phyloP scores from a whole-genome alignment of 2,888 invertebrate species.

The Sipha maydis region DNA sequence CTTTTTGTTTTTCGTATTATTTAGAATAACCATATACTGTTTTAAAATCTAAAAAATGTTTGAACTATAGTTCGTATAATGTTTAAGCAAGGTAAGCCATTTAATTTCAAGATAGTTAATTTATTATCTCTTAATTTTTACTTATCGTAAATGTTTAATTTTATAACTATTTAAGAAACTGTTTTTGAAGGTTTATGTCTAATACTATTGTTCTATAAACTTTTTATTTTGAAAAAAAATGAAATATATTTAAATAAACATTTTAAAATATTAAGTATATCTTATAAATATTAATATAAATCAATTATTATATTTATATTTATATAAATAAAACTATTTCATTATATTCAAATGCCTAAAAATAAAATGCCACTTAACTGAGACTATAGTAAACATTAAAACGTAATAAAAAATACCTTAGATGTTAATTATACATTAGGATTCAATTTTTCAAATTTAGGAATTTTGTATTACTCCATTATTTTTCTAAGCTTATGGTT shows the following conservation, averaged over 20 bases:
- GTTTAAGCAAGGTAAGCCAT: not conserved
- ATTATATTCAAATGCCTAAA: no score
- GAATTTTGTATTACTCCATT: no score
- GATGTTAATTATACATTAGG: no score
- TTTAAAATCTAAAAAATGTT: not conserved
- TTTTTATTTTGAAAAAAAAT: not conserved
- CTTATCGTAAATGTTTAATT: not conserved
- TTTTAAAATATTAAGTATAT: no score
- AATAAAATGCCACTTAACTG: no score
- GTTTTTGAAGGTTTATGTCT: constrained; percentile 14
- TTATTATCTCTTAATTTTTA: not conserved
- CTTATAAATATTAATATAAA: no score
- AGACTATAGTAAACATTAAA: no score
- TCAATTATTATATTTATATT: no score
- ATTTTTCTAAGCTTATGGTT: no score
- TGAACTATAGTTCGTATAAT: not conserved
- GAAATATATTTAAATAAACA: not conserved
- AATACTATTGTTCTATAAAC: not conserved
- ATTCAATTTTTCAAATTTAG: no score
- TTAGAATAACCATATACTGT: not conserved
- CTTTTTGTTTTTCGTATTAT: not conserved
- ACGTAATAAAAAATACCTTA: no score
- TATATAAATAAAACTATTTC: not conserved
- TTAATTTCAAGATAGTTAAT: not conserved
- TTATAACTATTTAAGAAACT: constrained; percentile 12